Evolutionary conservation across 1,140 invertebrate species (phyloP), one percentile per base, ranked within the genome.

Genomic region (Drosophila paulistorum): DNA sequence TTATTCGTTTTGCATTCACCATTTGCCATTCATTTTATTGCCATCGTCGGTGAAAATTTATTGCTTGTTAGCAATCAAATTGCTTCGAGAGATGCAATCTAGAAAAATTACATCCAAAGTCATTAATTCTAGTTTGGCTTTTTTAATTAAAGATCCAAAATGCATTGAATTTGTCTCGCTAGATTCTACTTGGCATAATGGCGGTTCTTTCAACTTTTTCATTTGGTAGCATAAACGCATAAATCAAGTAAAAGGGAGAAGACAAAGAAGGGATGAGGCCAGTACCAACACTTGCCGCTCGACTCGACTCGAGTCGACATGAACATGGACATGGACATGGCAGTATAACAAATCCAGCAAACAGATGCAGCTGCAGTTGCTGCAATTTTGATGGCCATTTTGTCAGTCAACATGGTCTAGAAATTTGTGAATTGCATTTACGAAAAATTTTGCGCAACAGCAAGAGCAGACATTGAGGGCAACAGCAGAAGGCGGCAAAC

Each of bases 121-220:
- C 45, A 51, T 51, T 51, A 51, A 51, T 51, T 51, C 20, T 51
- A 51, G 45, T 51, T 51, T 51, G 45, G 10, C 9, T 84, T 89
- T 78, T 89, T 89, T 89, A 89, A 89, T 89, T 89, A 89, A 89
- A 87, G 65, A 58, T 60, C 65, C 65, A 42, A 35, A 55, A 37
- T 72, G 72, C 79, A 74, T 41, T 63, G 61, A 65, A 41, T 20
- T 41, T 54, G 13, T 17, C 23, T 45, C 7, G 51, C 30, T 30
- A 30, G 35, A 26, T 14, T 58, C 20, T 33, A 42, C 54, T 23
- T 39, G 48, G 39, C 39, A 37, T 54, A 10, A 63, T 41, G 68
- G 60, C 35, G 58, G 30, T 57, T 54, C 75, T 63, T 54, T 69
- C 83, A 70, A 69, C 63, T 68, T 69, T 71, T 82, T 59, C 62